A percentile compares a stretch with the other conserved stretches of the same genome.
These are phyloP conservation scores for Papio anubis DNA, from an alignment of 2,113 vertebrate genomes.

Conservation along the genomic window DNA sequence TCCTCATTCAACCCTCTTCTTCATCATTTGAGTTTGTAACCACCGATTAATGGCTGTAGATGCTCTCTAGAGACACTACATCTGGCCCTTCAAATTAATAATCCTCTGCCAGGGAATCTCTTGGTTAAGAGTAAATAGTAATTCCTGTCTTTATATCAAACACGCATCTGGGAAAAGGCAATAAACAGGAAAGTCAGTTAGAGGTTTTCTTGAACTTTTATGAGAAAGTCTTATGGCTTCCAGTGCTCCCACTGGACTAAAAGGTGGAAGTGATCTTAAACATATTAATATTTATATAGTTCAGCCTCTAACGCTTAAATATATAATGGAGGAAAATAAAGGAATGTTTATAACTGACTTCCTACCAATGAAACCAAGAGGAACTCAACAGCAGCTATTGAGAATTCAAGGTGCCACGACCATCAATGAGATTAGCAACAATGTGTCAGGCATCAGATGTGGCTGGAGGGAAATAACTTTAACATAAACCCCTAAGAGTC, in stretches of 20 bases:
- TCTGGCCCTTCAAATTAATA: neutral
- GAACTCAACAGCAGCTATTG: neutral
- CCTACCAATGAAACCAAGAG: neutral
- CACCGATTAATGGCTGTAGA: neutral
- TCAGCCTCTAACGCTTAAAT: neutral
- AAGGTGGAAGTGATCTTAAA: neutral
- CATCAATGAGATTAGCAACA: conserved; percentile 1
- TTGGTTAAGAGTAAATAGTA: neutral
- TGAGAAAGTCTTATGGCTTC: neutral
- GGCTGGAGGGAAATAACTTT: neutral
- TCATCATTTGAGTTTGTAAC: neutral
- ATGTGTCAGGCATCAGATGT: neutral
- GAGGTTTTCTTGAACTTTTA: neutral
- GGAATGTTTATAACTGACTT: neutral
- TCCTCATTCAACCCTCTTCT: neutral
- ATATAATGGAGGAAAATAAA: neutral
- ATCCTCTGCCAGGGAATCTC: neutral
- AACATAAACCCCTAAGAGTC: neutral
- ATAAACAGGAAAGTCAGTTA: neutral
- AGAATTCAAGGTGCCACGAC: neutral
- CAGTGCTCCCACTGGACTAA: neutral
- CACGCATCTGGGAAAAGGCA: conserved; percentile 23
- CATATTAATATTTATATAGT: neutral
- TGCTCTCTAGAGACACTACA: neutral
- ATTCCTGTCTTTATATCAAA: neutral